Evolutionary conservation across 2,113 vertebrate species (phyloP).

Genomic region (Phalacrocorax pelagicus): DNA sequence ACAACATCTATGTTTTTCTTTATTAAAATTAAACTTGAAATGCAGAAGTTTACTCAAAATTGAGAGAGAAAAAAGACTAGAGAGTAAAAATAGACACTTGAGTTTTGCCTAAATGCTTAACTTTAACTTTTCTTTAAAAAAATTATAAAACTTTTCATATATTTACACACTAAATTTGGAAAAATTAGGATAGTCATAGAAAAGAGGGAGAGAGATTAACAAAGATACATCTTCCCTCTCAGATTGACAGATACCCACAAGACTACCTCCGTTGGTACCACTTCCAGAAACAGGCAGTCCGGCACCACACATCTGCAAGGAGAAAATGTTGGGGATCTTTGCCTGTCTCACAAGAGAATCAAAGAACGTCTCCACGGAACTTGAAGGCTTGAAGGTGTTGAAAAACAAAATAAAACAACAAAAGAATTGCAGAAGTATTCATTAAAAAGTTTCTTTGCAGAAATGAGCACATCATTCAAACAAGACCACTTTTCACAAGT

Average conservation of each 20-base stretch:
- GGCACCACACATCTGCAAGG: conserved; percentile 96
- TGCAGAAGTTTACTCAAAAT: neutral
- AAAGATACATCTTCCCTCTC: conserved; percentile 50
- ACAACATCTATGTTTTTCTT: neutral
- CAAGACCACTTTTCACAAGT: neutral
- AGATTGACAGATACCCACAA: conserved; percentile 86
- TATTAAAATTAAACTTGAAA: neutral
- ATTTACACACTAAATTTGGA: neutral
- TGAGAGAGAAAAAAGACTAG: neutral
- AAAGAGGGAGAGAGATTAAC: conserved; percentile 20
- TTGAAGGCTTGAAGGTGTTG: conserved; percentile 83
- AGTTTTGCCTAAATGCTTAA: neutral
- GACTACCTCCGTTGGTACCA: conserved; percentile 87
- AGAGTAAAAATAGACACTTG: neutral
- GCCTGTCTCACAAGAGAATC: conserved; percentile 89
- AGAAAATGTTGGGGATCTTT: conserved; percentile 89
- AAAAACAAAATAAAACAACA: neutral
- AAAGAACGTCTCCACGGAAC: conserved; percentile 93
- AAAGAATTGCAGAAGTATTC: neutral
- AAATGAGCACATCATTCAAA: neutral
- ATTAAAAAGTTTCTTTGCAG: neutral
- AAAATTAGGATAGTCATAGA: neutral
- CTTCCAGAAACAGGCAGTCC: conserved; percentile 78
- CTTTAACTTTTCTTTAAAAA: neutral
- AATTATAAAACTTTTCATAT: neutral